A percentile compares a stretch with the other conserved stretches of the same genome.
These are phyloP conservation scores for Xenopus petersii DNA, from an alignment of 2,797 vertebrate species.

Conservation along the genomic window DNA sequence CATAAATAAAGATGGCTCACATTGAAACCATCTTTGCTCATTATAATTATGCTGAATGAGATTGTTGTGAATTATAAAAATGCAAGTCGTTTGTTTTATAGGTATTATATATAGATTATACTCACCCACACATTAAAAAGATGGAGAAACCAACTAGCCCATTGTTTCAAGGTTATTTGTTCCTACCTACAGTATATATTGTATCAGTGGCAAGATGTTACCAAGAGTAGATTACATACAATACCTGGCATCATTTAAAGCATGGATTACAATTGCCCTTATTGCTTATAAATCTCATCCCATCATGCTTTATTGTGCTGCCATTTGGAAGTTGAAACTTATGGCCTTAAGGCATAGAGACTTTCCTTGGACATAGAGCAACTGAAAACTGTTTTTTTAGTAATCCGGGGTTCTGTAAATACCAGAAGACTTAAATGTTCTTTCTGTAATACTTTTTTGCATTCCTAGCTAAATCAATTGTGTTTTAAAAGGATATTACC, in stretches of 20 bases:
- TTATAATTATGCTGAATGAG: too few relatives aligned
- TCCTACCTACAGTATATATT: background rate
- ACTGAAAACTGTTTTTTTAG: background rate
- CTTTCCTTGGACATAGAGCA: constrained; percentile 12
- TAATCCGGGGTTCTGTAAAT: constrained; percentile 14
- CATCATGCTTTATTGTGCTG: background rate
- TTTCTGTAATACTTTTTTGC: constrained; percentile 9
- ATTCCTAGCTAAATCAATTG: constrained; percentile 11
- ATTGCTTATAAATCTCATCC: background rate
- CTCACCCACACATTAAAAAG: background rate
- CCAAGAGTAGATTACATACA: too few relatives aligned
- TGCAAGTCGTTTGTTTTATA: background rate
- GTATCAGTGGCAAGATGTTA: background rate
- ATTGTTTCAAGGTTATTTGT: background rate
- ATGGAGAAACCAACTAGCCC: too few relatives aligned
- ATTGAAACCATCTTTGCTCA: too few relatives aligned
- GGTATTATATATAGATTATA: background rate
- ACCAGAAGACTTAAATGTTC: constrained; percentile 15
- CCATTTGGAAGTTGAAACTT: background rate
- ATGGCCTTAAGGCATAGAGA: constrained; percentile 4
- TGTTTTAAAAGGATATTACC: constrained; percentile 9
- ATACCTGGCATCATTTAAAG: too few relatives aligned
- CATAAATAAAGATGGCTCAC: too few relatives aligned
- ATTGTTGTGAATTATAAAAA: background rate
- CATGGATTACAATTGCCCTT: too few relatives aligned